Base-by-base conservation (phyloP, 2,888 invertebrate genomes). In the Standfussiana lucernea region DNA sequence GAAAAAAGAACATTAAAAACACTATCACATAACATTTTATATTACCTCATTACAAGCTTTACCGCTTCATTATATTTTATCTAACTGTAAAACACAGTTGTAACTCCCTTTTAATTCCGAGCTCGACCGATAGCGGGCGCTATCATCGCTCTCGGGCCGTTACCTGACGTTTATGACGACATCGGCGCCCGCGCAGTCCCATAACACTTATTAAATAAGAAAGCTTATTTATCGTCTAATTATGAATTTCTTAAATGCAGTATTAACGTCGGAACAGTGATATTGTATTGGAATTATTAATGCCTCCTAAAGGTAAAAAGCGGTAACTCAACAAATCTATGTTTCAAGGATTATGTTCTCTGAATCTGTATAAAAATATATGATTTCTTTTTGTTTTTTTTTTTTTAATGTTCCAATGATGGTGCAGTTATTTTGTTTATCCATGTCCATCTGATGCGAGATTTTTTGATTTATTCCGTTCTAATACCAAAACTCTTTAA, bases 61-160 rank as follows among this genome's bases (percentile, higher is more conserved):
- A 89, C 75, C 53, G 72, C 86, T 89, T 86, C 76, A 89, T 89
- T 89, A 87, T 81, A 79, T 82, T 87, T 80, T 83, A 87, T 86
- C 77, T 83, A 80, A 82, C 84, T 77, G 83, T 88, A 79, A 82
- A 89, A 86, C 81, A 83, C 67, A 77, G 68, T 84, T 83, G 84
- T 88, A 84, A 86, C 76, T 81, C 45, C 35, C 61, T 79, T 80
- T 89, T 82, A 80, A 87, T 82, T 82, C 75, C 64, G 32, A 61
- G 62, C 59, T 65, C 72, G 50, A n/a, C 45, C 66, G 84, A 82
- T 82, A 79, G 50, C 65, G 69, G 75, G 28, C 64, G 32, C 64
- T 72, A 75, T 80, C 67, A 53, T 64, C 32, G 80, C 77, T 73
- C 32, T 67, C 75, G 71, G 59, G 75, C 59, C 32, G 72, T 78